These are phyloP conservation scores for Ylistrum balloti DNA, from an alignment of 1,140 invertebrate genomes.

Conservation along the genomic window DNA sequence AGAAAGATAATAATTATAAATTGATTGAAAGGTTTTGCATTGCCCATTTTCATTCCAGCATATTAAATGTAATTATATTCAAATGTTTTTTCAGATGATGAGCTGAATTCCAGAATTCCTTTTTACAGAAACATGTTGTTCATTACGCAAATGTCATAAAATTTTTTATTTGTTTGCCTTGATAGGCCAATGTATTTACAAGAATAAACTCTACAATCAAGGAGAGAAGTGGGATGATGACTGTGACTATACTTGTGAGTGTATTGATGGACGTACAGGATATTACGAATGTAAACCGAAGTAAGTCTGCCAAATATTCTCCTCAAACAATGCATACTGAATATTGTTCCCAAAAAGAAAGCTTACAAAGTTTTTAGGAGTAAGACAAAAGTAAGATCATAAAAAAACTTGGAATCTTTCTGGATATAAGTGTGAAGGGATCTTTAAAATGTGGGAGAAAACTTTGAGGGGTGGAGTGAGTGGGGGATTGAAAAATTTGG, in stretches of 20 bases:
- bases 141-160: background rate
- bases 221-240: slow-evolving; percentile 69
- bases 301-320: slow-evolving; percentile 57
- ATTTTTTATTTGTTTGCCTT: background rate
- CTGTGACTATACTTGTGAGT: slow-evolving; percentile 68
- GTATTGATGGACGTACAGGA: slow-evolving; percentile 65
- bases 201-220: slow-evolving; percentile 66
- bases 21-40: no score
- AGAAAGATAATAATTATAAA: no score
- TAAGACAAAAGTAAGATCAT: no score
- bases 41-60: no score
- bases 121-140: background rate
- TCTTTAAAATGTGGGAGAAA: no score
- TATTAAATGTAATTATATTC: no score
- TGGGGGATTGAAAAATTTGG: no score
- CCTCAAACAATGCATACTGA: no score
- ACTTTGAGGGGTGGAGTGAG: no score
- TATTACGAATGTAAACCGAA: slow-evolving; percentile 68
- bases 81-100: no score
- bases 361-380: no score
- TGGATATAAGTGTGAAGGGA: background rate
- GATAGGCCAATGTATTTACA: slow-evolving; percentile 66
- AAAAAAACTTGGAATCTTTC: background rate
- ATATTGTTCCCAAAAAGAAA: no score
- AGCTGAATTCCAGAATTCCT: background rate